phyloP scores from a whole-genome alignment of 2,797 vertebrate genomes.

The Heliangelus exortis region DNA sequence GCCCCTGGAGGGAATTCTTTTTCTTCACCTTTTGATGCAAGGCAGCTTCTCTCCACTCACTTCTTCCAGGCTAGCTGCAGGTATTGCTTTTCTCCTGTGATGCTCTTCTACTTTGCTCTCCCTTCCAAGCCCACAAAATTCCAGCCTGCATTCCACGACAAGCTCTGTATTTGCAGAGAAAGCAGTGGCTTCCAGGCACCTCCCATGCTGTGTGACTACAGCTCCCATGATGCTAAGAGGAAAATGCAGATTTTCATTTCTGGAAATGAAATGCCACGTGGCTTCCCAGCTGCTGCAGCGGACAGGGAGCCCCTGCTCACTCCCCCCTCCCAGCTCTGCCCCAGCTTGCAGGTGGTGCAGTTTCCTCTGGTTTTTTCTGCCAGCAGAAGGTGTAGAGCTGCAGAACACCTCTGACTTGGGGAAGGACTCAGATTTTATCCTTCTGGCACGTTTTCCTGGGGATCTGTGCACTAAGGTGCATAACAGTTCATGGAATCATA shows the following conservation, averaged over 20 bases:
- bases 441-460: neutral
- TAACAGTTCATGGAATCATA: no score
- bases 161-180: accelerated
- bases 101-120: neutral
- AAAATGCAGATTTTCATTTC: neutral
- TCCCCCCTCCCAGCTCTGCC: neutral
- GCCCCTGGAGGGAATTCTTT: neutral
- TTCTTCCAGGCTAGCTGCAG: neutral
- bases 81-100: neutral
- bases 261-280: conserved; percentile 29
- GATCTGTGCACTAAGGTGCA: neutral
- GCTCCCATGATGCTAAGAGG: conserved; percentile 24
- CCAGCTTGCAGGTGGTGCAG: neutral
- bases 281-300: conserved; percentile 37
- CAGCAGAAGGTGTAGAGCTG: neutral
- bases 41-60: neutral
- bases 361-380: neutral
- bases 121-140: no score
- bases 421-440: neutral
- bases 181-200: neutral
- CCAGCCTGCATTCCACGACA: accelerated
- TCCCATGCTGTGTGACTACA: conserved; percentile 15
- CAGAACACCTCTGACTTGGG: neutral
- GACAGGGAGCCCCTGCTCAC: neutral
- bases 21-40: neutral